These are phyloP conservation scores for Trichechus manatus DNA, from an alignment of 2,113 vertebrate species.

Conservation along the genomic window DNA sequence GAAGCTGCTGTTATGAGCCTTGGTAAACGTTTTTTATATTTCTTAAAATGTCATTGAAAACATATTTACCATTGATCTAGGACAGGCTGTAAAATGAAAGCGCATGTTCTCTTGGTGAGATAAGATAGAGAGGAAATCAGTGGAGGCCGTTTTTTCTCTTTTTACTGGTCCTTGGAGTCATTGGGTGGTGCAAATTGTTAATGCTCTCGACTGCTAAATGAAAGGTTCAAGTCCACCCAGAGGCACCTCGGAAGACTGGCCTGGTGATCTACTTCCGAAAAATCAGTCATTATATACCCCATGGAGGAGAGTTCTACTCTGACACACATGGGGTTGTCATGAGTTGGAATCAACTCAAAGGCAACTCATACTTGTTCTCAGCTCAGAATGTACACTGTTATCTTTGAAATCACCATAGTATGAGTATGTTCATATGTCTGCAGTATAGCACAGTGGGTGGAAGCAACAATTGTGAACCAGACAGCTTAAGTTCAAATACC, in stretches of 20 bases:
- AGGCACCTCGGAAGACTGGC: too few relatives aligned
- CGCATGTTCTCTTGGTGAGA: background rate
- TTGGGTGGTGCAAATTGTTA: background rate
- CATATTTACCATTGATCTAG: background rate
- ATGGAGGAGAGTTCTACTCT: background rate
- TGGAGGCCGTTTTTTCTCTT: background rate
- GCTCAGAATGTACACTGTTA: background rate
- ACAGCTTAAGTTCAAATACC: background rate
- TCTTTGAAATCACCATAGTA: background rate
- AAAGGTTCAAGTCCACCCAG: background rate
- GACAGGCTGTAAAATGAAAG: background rate
- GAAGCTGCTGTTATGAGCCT: background rate
- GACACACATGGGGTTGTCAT: background rate
- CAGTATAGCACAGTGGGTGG: background rate
- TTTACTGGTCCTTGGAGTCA: background rate
- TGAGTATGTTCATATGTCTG: background rate
- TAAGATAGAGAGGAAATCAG: background rate
- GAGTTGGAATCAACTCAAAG: background rate
- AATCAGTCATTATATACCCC: background rate
- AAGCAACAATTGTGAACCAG: background rate
- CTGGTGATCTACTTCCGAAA: too few relatives aligned
- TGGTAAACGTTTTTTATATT: background rate
- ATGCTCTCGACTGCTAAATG: background rate
- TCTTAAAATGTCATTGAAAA: conserved; percentile 32
- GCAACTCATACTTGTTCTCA: background rate